Conservation (phyloP, 2,888 invertebrate species). For the Lordiphosa andalusiaca region DNA sequence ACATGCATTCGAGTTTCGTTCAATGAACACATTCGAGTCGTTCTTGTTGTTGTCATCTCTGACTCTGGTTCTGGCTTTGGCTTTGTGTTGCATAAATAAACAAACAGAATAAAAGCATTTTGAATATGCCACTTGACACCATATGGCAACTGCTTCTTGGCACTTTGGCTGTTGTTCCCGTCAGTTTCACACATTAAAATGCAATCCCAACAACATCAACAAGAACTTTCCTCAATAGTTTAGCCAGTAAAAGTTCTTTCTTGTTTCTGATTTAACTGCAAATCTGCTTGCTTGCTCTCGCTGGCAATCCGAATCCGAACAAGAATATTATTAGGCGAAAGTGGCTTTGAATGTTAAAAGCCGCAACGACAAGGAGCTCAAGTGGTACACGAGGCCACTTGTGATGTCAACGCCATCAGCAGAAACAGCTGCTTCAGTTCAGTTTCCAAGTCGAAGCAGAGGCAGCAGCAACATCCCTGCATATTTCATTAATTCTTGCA, state of each 20-base stretch:
- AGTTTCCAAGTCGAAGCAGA: constrained; percentile 9
- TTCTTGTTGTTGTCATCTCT: constrained; percentile 16
- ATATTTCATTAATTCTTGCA: constrained; percentile 68
- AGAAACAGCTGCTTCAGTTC: constrained; percentile 13
- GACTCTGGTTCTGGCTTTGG: constrained; percentile 20
- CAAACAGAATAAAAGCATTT: constrained; percentile 67
- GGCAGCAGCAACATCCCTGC: constrained; percentile 29
- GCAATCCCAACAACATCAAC: constrained; percentile 48
- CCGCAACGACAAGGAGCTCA: constrained; percentile 58
- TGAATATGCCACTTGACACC: constrained; percentile 72
- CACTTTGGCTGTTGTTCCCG: constrained; percentile 35
- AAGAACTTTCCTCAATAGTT: constrained; percentile 53
- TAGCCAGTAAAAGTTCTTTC: constrained; percentile 59
- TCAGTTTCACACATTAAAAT: constrained; percentile 72
- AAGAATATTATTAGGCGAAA: constrained; percentile 65
- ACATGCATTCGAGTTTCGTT: too few species aligned
- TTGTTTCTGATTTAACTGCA: constrained; percentile 55
- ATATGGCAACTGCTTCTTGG: constrained; percentile 50
- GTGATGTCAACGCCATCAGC: constrained; percentile 66
- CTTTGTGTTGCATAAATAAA: constrained; percentile 56
- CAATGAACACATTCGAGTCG: background rate
- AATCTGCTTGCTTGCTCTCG: background rate
- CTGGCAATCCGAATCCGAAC: constrained; percentile 26
- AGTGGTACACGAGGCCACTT: constrained; percentile 47
- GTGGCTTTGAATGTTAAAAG: constrained; percentile 70